These are phyloP conservation scores for Egretta garzetta DNA, from an alignment of 2,113 vertebrate genomes.

Conservation along the genomic window DNA sequence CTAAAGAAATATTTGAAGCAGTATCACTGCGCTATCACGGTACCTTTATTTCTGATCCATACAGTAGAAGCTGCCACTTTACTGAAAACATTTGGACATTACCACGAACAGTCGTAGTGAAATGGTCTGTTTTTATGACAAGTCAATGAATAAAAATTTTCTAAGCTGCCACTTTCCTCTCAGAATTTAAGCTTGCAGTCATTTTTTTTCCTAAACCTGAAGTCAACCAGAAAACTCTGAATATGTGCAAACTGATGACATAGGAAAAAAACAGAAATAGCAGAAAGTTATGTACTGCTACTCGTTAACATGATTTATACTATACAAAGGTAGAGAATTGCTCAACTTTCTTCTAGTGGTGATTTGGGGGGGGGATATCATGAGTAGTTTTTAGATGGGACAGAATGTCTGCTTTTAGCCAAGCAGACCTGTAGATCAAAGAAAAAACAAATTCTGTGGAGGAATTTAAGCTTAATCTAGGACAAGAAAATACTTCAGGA, in stretches of 20 bases:
- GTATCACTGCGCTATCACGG: not conserved
- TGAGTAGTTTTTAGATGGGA: not conserved
- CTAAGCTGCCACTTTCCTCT: not conserved
- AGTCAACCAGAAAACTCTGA: not conserved
- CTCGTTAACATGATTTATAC: not conserved
- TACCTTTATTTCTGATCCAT: not conserved
- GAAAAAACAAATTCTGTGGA: not conserved
- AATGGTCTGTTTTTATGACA: not conserved
- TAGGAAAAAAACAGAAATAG: not conserved
- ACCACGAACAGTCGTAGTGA: not conserved
- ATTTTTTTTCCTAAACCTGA: not conserved
- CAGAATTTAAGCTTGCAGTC: not conserved
- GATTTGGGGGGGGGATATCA: rapidly evolving
- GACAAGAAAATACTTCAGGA: not conserved
- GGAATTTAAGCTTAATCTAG: not conserved
- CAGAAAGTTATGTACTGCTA: not conserved
- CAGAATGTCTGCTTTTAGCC: not conserved
- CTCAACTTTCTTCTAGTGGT: rapidly evolving
- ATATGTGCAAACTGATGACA: not conserved
- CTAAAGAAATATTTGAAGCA: not conserved
- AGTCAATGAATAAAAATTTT: not conserved
- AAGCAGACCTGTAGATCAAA: not conserved
- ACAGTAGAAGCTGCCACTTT: not conserved
- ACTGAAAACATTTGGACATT: not conserved
- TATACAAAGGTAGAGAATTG: not conserved